phyloP scores from a whole-genome alignment of 2,113 vertebrate genomes.

The Sylvia atricapilla region DNA sequence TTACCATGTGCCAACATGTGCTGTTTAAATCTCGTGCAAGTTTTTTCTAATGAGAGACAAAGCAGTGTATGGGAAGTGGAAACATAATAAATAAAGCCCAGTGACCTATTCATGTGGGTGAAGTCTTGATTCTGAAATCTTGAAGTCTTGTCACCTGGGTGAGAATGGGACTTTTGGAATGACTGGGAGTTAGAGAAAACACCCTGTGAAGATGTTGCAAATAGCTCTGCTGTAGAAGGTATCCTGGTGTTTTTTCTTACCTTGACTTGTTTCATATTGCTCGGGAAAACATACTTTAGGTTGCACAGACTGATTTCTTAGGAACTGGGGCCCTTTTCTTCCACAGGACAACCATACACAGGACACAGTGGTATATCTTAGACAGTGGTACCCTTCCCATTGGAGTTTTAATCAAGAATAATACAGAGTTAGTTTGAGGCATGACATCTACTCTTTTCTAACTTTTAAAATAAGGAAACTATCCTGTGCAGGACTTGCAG shows the following conservation, averaged over 20 bases:
- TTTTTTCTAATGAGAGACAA: neutral
- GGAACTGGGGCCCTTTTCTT: neutral
- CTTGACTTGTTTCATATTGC: neutral
- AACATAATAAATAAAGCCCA: neutral
- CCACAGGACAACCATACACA: neutral
- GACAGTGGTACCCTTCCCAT: neutral
- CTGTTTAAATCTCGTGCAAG: neutral
- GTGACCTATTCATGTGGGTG: neutral
- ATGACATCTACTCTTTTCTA: neutral
- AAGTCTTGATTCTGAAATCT: neutral
- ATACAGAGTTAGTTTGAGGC: neutral
- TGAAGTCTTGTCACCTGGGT: neutral
- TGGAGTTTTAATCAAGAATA: neutral
- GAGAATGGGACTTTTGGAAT: neutral
- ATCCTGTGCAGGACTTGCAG: neutral
- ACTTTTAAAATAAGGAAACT: neutral
- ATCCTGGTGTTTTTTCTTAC: neutral
- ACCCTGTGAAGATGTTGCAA: neutral
- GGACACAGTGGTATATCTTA: neutral
- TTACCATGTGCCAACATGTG: neutral
- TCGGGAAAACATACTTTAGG: neutral
- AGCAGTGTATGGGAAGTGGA: neutral
- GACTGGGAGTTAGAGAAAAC: neutral
- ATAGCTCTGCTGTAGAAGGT: neutral
- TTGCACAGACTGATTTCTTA: neutral